Evolutionary conservation across 2,888 invertebrate genomes (phyloP).

Genomic region (Tetragonula carbonaria): DNA sequence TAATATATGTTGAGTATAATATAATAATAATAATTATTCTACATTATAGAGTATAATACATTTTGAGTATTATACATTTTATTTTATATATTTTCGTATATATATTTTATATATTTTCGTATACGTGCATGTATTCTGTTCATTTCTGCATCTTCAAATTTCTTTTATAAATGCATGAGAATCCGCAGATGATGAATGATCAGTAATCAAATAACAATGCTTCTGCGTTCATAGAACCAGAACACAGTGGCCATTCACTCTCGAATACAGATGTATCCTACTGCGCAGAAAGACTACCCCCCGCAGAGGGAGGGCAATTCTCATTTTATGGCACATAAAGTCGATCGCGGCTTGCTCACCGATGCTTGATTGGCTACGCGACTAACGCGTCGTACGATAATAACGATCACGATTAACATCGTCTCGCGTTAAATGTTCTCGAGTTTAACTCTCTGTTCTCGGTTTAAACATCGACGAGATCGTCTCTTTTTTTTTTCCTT

Average conservation of each 20-base stretch:
- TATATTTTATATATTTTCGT: too few species aligned
- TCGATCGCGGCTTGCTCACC: constrained; percentile 69
- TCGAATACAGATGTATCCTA: constrained; percentile 14
- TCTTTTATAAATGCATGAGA: too few species aligned
- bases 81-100: too few species aligned
- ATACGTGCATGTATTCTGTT: too few species aligned
- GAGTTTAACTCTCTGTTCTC: background rate
- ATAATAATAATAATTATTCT: too few species aligned
- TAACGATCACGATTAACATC: constrained; percentile 70
- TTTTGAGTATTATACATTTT: too few species aligned
- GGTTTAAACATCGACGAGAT: constrained; percentile 39
- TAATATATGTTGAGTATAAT: too few species aligned
- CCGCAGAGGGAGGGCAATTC: constrained; percentile 65
- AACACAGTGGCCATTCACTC: constrained; percentile 11
- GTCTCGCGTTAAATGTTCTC: constrained; percentile 48
- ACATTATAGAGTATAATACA: too few species aligned
- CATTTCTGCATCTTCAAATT: too few species aligned
- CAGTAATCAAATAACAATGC: constrained; percentile 7
- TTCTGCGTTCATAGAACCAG: constrained; percentile 15
- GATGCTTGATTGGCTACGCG: constrained; percentile 76
- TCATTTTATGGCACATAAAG: constrained; percentile 79
- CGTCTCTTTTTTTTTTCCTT: background rate
- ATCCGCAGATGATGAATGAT: too few species aligned
- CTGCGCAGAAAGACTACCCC: constrained; percentile 29
- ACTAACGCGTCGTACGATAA: constrained; percentile 72